Conservation (phyloP, 2,113 vertebrate genomes). For the Pyrgilauda ruficollis region DNA sequence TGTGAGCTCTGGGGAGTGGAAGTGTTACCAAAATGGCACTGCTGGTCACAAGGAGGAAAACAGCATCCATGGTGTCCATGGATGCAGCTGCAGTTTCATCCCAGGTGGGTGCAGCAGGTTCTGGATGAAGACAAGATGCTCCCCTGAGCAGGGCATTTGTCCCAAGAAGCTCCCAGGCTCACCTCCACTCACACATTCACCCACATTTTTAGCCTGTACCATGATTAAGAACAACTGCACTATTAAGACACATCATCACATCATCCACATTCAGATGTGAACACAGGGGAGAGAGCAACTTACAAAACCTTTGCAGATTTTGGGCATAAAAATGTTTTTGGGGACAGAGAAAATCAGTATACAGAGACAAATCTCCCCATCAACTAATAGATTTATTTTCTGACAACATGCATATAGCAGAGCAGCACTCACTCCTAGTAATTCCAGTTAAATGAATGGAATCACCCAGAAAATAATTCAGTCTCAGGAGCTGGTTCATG, state of each 20-base stretch:
- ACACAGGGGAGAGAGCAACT: not conserved
- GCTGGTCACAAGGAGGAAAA: not conserved
- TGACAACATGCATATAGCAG: not conserved
- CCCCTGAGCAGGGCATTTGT: not conserved
- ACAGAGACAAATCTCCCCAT: not conserved
- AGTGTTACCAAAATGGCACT: not conserved
- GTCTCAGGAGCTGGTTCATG: not conserved
- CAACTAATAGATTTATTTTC: not conserved
- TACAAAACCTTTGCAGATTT: not conserved
- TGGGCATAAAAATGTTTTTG: not conserved
- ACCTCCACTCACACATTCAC: not conserved
- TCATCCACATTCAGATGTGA: not conserved
- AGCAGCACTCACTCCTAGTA: not conserved
- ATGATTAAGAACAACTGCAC: not conserved
- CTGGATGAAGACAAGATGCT: not conserved
- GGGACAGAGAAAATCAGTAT: not conserved
- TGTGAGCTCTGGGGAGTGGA: not conserved
- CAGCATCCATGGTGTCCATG: accelerated
- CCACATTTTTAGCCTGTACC: not conserved
- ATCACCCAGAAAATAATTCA: not conserved
- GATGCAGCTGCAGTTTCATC: not conserved
- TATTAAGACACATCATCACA: not conserved
- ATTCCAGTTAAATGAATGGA: not conserved
- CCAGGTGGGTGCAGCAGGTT: not conserved
- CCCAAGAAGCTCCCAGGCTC: accelerated